phyloP scores from a whole-genome alignment of 2,113 vertebrate species.

The Shinisaurus crocodilurus region DNA sequence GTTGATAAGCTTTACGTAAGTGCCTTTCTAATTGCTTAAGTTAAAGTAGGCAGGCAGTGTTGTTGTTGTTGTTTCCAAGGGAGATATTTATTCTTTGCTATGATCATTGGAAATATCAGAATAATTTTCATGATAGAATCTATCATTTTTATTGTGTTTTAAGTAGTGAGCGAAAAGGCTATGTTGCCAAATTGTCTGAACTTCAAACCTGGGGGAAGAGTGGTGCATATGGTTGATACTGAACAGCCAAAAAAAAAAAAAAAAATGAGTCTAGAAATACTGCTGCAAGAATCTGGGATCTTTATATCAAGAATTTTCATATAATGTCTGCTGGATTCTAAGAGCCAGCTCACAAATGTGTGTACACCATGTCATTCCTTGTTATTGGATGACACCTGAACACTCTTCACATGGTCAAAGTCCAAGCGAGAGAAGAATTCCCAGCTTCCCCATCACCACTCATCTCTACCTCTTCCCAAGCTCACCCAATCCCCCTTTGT shows the following conservation, averaged over 20 bases:
- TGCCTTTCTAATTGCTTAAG: constrained; percentile 15
- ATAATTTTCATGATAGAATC: constrained; percentile 15
- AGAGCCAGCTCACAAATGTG: background rate
- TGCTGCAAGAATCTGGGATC: background rate
- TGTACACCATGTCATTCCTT: background rate
- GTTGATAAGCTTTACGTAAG: constrained; percentile 6
- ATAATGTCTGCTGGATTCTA: background rate
- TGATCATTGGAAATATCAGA: constrained; percentile 6
- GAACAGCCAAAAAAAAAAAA: background rate
- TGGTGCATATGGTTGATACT: background rate
- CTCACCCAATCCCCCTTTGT: background rate
- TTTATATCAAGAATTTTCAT: background rate
- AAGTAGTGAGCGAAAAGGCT: background rate
- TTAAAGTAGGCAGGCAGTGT: constrained; percentile 15
- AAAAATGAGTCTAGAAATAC: background rate
- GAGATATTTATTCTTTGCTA: constrained; percentile 15
- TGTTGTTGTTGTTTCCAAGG: background rate
- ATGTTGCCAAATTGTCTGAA: background rate
- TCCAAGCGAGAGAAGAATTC: background rate
- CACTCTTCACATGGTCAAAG: background rate
- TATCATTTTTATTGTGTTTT: background rate
- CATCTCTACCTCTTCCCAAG: background rate
- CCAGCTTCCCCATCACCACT: background rate
- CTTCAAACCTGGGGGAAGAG: background rate
- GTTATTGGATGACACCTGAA: background rate